Percentiles rank a stretch among this genome's conserved stretches.
These are phyloP conservation scores for Phrixothrix hirtus DNA, from an alignment of 2,888 invertebrate species.

Conservation along the genomic window DNA sequence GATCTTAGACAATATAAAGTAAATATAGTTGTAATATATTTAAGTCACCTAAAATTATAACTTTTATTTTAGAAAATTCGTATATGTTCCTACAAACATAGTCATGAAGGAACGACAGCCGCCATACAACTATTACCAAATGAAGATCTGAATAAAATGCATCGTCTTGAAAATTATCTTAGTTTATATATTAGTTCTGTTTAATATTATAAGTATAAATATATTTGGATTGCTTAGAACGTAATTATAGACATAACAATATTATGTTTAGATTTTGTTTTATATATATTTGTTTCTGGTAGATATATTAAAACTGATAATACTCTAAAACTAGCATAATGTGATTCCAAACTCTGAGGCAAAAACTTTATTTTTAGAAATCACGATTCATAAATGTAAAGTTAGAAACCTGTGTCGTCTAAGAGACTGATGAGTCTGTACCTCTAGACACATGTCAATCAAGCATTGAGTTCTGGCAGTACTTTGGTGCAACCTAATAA, in stretches of 20 bases:
- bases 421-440: too few species aligned
- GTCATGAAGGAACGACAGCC: constrained; percentile 52
- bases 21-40: not conserved
- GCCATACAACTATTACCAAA: constrained; percentile 43
- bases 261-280: too few species aligned
- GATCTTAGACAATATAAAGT: constrained; percentile 14
- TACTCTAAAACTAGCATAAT: too few species aligned
- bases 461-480: too few species aligned
- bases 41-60: not conserved
- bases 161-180: constrained; percentile 52
- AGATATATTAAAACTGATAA: too few species aligned
- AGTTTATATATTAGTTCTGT: constrained; percentile 29
- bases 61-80: constrained; percentile 49
- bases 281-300: too few species aligned
- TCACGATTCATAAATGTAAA: too few species aligned
- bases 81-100: constrained; percentile 52
- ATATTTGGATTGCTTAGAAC: not conserved
- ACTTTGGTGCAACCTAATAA: too few species aligned
- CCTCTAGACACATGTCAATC: too few species aligned
- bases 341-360: not conserved
- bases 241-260: too few species aligned
- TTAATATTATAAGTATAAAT: not conserved
- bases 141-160: constrained; percentile 44
- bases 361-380: not conserved
- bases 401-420: too few species aligned